These are phyloP conservation scores for Thunnus maccoyii DNA, from an alignment of 2,113 vertebrate species.

Conservation along the genomic window DNA sequence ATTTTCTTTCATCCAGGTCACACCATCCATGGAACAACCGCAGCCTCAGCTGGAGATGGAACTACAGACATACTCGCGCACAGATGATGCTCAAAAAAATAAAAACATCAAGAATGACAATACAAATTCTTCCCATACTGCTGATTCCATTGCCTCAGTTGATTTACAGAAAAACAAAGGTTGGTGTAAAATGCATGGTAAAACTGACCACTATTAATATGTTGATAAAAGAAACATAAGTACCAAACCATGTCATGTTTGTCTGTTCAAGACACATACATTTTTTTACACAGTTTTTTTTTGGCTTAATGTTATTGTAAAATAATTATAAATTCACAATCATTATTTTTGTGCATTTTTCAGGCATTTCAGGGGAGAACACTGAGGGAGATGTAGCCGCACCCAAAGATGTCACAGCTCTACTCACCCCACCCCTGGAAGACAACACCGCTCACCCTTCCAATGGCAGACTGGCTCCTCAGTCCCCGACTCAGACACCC, in stretches of 20 bases:
- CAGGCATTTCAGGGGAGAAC: constrained; percentile 68
- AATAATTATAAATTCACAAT: constrained; percentile 12
- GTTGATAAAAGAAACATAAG: constrained; percentile 3
- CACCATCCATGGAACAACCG: constrained; percentile 55
- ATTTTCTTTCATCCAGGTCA: constrained; percentile 65
- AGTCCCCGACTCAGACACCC: constrained; percentile 75
- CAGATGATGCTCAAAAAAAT: constrained; percentile 66
- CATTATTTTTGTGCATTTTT: constrained; percentile 44
- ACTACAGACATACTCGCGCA: constrained; percentile 36
- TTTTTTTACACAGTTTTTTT: not conserved
- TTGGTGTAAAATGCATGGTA: constrained; percentile 47
- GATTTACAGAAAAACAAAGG: constrained; percentile 74
- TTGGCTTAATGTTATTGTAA: not conserved
- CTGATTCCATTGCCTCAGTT: constrained; percentile 39
- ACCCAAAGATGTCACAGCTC: constrained; percentile 83
- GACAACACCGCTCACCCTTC: constrained; percentile 81
- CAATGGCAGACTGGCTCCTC: constrained; percentile 91
- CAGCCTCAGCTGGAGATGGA: constrained; percentile 61
- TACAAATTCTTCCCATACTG: constrained; percentile 40
- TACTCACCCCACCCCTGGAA: constrained; percentile 81
- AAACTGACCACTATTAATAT: constrained; percentile 19
- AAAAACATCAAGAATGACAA: constrained; percentile 47
- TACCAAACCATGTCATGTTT: not conserved
- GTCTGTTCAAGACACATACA: not conserved
- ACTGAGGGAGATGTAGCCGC: constrained; percentile 71